phyloP scores from a whole-genome alignment of 64 coral and sea anemone genomes.

The Dendrophyllia cribrosa region DNA sequence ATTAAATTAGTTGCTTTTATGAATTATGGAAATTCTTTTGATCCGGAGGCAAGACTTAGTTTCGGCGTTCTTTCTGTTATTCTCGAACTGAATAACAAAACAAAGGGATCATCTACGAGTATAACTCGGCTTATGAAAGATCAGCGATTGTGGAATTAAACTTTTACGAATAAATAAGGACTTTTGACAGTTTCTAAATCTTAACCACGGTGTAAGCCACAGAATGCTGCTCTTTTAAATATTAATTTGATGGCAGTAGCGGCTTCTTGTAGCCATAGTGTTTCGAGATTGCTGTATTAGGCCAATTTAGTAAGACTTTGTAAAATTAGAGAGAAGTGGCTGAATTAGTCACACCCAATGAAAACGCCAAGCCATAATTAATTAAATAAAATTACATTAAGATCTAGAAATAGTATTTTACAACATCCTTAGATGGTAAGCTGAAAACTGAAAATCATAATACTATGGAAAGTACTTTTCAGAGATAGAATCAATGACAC shows the following conservation, averaged over 20 bases:
- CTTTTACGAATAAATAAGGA: neutral
- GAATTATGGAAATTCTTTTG: conserved; percentile 54
- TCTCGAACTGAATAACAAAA: neutral
- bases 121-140: neutral
- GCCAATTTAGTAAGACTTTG: conserved; percentile 20
- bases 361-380: conserved; percentile 8
- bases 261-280: conserved; percentile 11
- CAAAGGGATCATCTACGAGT: neutral
- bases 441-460: neutral
- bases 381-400: neutral
- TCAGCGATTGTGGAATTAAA: neutral
- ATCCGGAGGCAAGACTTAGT: neutral
- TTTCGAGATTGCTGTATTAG: conserved; percentile 22
- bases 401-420: conserved; percentile 15
- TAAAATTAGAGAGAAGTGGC: conserved; percentile 28
- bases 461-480: neutral
- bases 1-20: conserved; percentile 44
- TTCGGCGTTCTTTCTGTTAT: conserved; percentile 19
- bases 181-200: neutral
- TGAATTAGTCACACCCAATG: conserved; percentile 9
- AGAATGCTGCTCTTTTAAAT: neutral
- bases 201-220: neutral
- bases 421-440: neutral
- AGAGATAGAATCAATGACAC: too few relatives aligned
- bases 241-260: conserved; percentile 4